These are phyloP conservation scores for Sphinx pinastri DNA, from an alignment of 2,888 invertebrate species.

Conservation along the genomic window DNA sequence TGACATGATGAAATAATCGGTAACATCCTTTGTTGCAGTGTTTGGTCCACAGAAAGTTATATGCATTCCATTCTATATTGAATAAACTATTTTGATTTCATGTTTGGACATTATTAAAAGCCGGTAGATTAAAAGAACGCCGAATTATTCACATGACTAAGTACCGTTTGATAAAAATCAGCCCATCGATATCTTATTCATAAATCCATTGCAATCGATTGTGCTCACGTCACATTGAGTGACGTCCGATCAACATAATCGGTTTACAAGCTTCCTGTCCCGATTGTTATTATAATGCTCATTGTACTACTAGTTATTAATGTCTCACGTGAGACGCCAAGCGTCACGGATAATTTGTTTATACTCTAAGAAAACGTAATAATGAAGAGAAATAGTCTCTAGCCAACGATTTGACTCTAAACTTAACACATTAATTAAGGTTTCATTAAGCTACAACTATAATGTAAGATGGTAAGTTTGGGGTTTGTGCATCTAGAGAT, in stretches of 20 bases:
- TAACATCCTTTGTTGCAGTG: slow-evolving; percentile 22
- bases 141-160: slow-evolving; percentile 48
- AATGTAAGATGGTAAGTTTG: slow-evolving; percentile 55
- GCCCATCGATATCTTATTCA: slow-evolving; percentile 65
- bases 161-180: slow-evolving; percentile 66
- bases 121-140: slow-evolving; percentile 33
- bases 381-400: slow-evolving; percentile 61
- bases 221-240: slow-evolving; percentile 70
- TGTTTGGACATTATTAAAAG: slow-evolving; percentile 10
- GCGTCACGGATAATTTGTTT: slow-evolving; percentile 58
- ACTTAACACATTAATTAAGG: slow-evolving; percentile 68
- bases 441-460: slow-evolving; percentile 53
- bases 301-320: slow-evolving; percentile 77
- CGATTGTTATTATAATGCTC: slow-evolving; percentile 75
- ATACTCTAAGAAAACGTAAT: slow-evolving; percentile 37
- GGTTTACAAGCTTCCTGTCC: slow-evolving; percentile 76
- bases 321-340: slow-evolving; percentile 58
- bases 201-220: slow-evolving; percentile 73
- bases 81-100: neutral
- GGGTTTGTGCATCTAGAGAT: slow-evolving; percentile 53
- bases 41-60: neutral
- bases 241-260: slow-evolving; percentile 78
- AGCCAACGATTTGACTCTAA: slow-evolving; percentile 54
- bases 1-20: slow-evolving; percentile 25
- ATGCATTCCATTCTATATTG: neutral